A percentile compares a stretch with the other conserved stretches of the same genome.
phyloP scores from a whole-genome alignment of 92 coral and sea anemone genomes.

The Epizoanthus rinbou region DNA sequence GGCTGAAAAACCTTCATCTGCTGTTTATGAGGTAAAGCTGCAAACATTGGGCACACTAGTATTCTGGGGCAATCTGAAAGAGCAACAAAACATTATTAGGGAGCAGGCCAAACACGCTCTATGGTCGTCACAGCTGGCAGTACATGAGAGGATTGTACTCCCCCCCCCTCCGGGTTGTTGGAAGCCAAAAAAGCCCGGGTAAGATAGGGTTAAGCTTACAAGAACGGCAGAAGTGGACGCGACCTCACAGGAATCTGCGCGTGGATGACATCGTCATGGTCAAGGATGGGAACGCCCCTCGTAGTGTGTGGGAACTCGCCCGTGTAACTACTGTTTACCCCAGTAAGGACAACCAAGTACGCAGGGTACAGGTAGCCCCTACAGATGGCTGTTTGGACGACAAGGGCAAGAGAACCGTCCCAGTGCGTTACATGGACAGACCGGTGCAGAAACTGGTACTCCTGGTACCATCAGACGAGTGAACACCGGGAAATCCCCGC shows the following conservation, averaged over 20 bases:
- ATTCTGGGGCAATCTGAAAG: conserved; percentile 67
- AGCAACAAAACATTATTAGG: not conserved
- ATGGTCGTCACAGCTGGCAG: too few species aligned
- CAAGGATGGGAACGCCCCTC: conserved; percentile 44
- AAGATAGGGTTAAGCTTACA: conserved; percentile 20
- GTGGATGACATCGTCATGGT: conserved; percentile 53
- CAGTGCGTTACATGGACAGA: conserved; percentile 38
- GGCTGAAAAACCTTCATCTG: conserved; percentile 94
- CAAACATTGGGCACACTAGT: conserved; percentile 95
- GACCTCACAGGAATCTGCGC: conserved; percentile 27
- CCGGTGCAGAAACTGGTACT: conserved; percentile 57
- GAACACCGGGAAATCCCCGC: conserved; percentile 43
- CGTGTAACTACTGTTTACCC: conserved; percentile 54
- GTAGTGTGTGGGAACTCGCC: conserved; percentile 45
- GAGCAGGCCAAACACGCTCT: too few species aligned
- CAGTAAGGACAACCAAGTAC: conserved; percentile 47
- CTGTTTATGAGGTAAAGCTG: conserved; percentile 88
- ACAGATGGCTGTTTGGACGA: conserved; percentile 52
- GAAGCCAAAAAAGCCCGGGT: too few species aligned
- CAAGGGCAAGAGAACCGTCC: conserved; percentile 42
- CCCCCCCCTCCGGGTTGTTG: too few species aligned
- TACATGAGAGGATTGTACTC: too few species aligned
- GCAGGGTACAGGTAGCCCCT: conserved; percentile 56
- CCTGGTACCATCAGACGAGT: conserved; percentile 15
- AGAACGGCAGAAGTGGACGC: conserved; percentile 22